Base-by-base conservation (phyloP, 2,888 invertebrate species). In the Ashinkailepas kermadecensis region DNA sequence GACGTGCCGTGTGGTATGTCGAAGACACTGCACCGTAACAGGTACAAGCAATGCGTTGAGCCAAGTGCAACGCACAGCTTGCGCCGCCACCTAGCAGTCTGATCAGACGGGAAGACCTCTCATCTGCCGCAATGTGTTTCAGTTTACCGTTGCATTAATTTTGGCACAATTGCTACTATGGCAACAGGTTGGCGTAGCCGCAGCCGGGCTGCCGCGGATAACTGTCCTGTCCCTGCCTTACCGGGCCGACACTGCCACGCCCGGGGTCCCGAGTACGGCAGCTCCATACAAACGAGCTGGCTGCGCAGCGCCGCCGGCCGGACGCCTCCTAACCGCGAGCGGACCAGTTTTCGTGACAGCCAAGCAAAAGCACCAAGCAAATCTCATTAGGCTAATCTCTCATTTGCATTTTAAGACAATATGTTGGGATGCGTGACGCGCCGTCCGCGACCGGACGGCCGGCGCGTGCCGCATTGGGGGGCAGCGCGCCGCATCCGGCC, bases 401-500 rank as follows among this genome's bases (percentile, higher is more conserved):
- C 57, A 79, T 79, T 79, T 79, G 79, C 79, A 79, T 79, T 79
- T 79, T 79, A 56, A 74, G 23, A 74, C 74, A 74, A 74, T 74
- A 74, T 74, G 74, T 56, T 56, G 74, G 74, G 74, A 56, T 74
- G 74, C 74, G 54, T 56, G 74, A 56, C 74, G 74, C 74, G 74
- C 23, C 39, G 25, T 7, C 15, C 11, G 56, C 74, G 15, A 4
- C 18, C 4, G 56, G 74, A 9, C 56, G 54, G 21, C 74, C 74
- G 56, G 54, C 11, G 70, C 70, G 70, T 56, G 74, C 74, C 56
- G 74, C 56, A 21, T 74, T 56, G 56, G 18, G 70, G 54, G 74
- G 13, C 15, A 23, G 18, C 39, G 10, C 15, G 54, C 13, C 56
- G 21, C 21, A 56, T 21, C 74, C 10, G 56, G 7, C 67, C 23